Evolutionary conservation across 2,113 vertebrate genomes (phyloP), one percentile per base, ranked within the genome.

Genomic region (Oryzias javanicus): DNA sequence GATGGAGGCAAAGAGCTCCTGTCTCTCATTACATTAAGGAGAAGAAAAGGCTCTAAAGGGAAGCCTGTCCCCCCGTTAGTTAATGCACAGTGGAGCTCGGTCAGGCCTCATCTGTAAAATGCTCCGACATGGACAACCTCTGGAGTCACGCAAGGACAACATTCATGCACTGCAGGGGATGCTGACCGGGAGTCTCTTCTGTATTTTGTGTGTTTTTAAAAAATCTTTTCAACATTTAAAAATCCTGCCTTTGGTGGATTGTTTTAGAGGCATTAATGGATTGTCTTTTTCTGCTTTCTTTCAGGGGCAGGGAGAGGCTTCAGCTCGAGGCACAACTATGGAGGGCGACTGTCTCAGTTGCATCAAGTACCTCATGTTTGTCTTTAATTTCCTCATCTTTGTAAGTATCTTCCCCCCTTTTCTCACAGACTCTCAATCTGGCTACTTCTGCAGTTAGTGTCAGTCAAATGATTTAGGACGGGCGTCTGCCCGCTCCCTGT

Each of bases 381-480:
- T 97, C 87, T 97, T 98, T 91, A 98, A 98, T 85, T 96, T 98
- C 89, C 93, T 98, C 82, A 95, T 98, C 78, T 98, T 96, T 82
- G 96, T 98, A 86, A 97, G 96, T 96, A 89, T 77, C 81, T 73
- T 64, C 54, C 56, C 57, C 55, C 47, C 61, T 46, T 5, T 46
- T 5, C 54, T 72, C 55, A 53, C 62, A 70, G 61, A 54, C 64
- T 41, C 69, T 73, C 58, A 42, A 60, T 64, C 64, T 58, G 49
- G 19, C 66, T n/a, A n/a, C 62, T 70, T 77, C 70, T 64, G 69
- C 70, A 78, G 75, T 74, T 77, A 44, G 58, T 47, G 72, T 81
- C 78, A 76, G 49, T 74, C 49, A 72, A 67, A 82, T 70, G 75
- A 74, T 69, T 68, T 61, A 57, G 75, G 61, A 81, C 65, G 67